phyloP scores from a whole-genome alignment of 2,888 invertebrate species.

The Pollenia griseotomentosa region DNA sequence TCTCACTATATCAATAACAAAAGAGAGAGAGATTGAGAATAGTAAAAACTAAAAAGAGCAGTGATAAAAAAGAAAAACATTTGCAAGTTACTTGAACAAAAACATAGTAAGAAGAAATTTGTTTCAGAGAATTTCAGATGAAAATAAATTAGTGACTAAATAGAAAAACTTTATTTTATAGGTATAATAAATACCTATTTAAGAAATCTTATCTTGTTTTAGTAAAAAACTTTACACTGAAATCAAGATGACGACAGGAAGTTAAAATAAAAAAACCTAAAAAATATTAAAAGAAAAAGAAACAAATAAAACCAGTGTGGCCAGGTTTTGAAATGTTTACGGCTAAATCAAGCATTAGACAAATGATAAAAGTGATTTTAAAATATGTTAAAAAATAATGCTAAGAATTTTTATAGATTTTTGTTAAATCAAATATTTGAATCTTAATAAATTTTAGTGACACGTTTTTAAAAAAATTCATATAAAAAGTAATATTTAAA shows the following conservation, averaged over 20 bases:
- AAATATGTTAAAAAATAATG: too few relatives aligned
- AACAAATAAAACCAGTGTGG: background rate
- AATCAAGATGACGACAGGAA: constrained; percentile 58
- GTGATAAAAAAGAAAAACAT: constrained; percentile 1
- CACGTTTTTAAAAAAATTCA: background rate
- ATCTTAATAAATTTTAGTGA: too few relatives aligned
- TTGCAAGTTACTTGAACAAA: background rate
- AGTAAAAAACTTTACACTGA: constrained; percentile 28
- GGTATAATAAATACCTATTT: constrained; percentile 2
- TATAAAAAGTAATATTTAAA: too few relatives aligned
- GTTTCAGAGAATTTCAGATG: background rate
- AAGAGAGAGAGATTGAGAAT: background rate
- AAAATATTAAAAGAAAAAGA: constrained; percentile 15
- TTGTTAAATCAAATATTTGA: too few relatives aligned
- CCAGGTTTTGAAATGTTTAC: too few relatives aligned
- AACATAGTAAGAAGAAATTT: too few relatives aligned
- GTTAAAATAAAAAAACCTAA: constrained; percentile 31
- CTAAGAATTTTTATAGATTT: too few relatives aligned
- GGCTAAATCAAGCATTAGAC: too few relatives aligned
- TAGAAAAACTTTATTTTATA: constrained; percentile 6
- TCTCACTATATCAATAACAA: background rate
- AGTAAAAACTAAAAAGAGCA: constrained; percentile 1
- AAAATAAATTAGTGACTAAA: background rate
- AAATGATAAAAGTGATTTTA: too few relatives aligned
- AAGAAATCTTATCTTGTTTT: constrained; percentile 42